A percentile compares a stretch with the other conserved stretches of the same genome.
These are phyloP conservation scores for Atethmia centrago DNA, from an alignment of 2,888 invertebrate species.

Conservation along the genomic window DNA sequence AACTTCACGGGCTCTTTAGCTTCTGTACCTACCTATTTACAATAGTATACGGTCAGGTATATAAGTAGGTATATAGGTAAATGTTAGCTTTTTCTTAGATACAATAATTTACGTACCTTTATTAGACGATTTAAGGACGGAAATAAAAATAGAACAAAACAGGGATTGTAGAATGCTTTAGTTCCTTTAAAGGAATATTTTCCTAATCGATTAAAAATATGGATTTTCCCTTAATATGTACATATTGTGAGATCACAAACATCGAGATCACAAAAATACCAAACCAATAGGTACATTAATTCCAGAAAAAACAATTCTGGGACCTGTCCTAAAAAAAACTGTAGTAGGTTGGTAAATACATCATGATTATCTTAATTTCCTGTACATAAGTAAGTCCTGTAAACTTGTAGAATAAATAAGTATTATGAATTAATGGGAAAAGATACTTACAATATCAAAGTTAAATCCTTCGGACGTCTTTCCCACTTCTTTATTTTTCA, in stretches of 20 bases:
- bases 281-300: background rate
- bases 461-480: conserved; percentile 47
- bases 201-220: background rate
- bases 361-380: background rate
- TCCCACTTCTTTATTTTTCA: conserved; percentile 51
- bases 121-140: too few relatives aligned
- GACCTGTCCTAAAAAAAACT: background rate
- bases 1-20: background rate
- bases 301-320: background rate
- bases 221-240: background rate
- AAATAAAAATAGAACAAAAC: background rate
- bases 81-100: background rate
- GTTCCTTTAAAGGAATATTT: background rate
- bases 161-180: background rate
- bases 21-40: background rate
- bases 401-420: background rate
- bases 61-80: background rate
- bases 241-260: background rate
- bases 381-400: background rate
- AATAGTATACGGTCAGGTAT: background rate
- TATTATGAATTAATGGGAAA: background rate
- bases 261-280: background rate
- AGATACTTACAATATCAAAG: conserved; percentile 57
- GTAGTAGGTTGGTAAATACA: background rate
- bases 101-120: too few relatives aligned